Base-by-base conservation (phyloP, 1,140 invertebrate species). In the Euura saliciscinereae region DNA sequence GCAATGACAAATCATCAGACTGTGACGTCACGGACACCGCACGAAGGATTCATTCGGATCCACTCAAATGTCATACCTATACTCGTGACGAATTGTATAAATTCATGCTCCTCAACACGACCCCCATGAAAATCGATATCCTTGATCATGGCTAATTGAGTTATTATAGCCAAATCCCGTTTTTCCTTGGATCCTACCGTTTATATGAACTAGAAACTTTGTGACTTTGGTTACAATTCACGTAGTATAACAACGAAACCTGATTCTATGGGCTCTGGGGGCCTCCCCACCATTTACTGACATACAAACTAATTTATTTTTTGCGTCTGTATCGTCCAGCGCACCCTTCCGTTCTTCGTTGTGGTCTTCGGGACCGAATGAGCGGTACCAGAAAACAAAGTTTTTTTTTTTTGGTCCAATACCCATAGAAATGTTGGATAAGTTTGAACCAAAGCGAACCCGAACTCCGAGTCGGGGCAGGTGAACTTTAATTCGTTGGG, bases 401-500 rank as follows among this genome's bases (percentile, higher is more conserved):
- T 10, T 64, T 64, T 64, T 71, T 77, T 79, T 78, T 76, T 79
- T 46, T 73, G 0, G 28, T 28, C 28, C 28, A 28, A 28, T 28
- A 28, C 28, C 28, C 28, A 28, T 28, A 28, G 28, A 28, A 28
- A 28, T 28, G 28, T 28, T 28, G 28, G 28, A 28, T 28, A 28
- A 28, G 28, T 28, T 28, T 28, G 28, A 28, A 28, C 28, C 28
- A 28, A 28, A 28, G 28, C 28, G 28, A 28, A 28, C 28, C 28
- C 28, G 28, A 28, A 28, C 28, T 28, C 28, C 28, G 28, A 28
- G 0, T 28, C 28, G 28, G 28, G 65, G 74, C 78, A 79, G 78
- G 78, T 80, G 78, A 78, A 71, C 45, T 73, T 64, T 71, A 73
- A 77, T 75, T 73, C 73, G 73, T 80, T 77, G 76, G 75, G 74